These are phyloP conservation scores for Drosophila burlai DNA, from an alignment of 1,140 invertebrate genomes.

Conservation along the genomic window DNA sequence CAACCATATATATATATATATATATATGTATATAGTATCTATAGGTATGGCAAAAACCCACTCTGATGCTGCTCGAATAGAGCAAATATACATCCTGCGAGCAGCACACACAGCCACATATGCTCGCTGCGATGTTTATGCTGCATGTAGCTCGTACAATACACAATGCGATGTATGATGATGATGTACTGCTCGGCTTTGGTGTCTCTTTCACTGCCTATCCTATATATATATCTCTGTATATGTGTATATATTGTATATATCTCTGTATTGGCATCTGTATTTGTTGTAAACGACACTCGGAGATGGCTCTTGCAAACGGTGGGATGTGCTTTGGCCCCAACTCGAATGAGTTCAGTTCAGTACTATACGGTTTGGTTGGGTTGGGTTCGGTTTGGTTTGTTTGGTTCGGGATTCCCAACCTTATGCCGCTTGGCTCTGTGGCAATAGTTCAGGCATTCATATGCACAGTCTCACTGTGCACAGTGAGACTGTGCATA, in stretches of 20 bases:
- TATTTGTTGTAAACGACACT: constrained; percentile 56
- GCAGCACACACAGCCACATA: constrained; percentile 2
- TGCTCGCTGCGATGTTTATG: constrained; percentile 12
- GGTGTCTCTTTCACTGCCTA: constrained; percentile 21
- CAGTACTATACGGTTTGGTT: background rate
- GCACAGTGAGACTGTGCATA: constrained; percentile 4
- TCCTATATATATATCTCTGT: constrained; percentile 10
- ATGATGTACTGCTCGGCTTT: constrained; percentile 39
- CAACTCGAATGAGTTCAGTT: background rate
- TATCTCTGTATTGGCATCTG: constrained; percentile 18
- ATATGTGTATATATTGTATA: constrained; percentile 8
- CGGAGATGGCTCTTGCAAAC: constrained; percentile 31
- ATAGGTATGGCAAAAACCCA: constrained; percentile 20
- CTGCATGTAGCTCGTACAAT: constrained; percentile 29
- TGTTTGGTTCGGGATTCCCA: background rate
- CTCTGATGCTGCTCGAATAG: constrained; percentile 24
- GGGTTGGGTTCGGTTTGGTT: background rate
- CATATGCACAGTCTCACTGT: constrained; percentile 43
- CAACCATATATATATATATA: background rate
- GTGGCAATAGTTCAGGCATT: constrained; percentile 53
- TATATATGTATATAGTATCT: background rate
- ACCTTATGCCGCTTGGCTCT: constrained; percentile 28
- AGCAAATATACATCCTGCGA: constrained; percentile 27
- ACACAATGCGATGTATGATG: constrained; percentile 45
- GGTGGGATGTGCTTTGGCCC: constrained; percentile 9